These are phyloP conservation scores for Eulemur mongoz DNA, from an alignment of 2,797 vertebrate species.

Conservation along the genomic window DNA sequence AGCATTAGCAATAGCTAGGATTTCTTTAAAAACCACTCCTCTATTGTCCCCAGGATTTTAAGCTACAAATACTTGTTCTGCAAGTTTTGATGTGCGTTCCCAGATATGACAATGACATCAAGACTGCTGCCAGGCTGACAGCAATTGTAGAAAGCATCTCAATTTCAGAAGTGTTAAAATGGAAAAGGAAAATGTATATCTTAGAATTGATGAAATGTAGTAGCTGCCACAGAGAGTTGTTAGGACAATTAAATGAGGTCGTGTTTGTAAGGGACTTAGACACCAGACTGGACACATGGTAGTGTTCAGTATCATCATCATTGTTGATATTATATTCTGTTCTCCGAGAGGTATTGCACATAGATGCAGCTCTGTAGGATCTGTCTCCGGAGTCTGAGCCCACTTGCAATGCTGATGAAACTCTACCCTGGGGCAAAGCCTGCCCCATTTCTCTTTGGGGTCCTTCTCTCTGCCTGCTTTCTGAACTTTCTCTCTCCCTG, in stretches of 20 bases:
- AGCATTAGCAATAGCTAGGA: background rate
- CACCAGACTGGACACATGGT: background rate
- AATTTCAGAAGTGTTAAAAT: background rate
- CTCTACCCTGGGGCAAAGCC: background rate
- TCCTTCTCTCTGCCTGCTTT: conserved; percentile 53
- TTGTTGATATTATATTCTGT: background rate
- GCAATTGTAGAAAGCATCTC: background rate
- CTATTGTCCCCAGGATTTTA: background rate
- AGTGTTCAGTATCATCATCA: no score
- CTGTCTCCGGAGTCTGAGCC: background rate
- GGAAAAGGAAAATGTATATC: background rate
- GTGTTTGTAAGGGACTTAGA: background rate
- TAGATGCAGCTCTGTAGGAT: background rate
- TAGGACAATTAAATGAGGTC: background rate
- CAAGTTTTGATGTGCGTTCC: background rate
- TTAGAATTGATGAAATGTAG: background rate
- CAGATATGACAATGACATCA: background rate
- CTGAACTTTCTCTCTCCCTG: background rate
- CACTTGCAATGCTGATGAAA: rapidly evolving
- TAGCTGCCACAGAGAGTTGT: background rate
- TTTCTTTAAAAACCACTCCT: background rate
- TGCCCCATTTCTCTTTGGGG: background rate
- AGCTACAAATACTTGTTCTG: background rate
- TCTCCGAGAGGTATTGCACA: background rate
- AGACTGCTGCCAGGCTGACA: background rate